Conservation (phyloP, 2,113 vertebrate species). For the Tretioscincus oriximinensis region DNA sequence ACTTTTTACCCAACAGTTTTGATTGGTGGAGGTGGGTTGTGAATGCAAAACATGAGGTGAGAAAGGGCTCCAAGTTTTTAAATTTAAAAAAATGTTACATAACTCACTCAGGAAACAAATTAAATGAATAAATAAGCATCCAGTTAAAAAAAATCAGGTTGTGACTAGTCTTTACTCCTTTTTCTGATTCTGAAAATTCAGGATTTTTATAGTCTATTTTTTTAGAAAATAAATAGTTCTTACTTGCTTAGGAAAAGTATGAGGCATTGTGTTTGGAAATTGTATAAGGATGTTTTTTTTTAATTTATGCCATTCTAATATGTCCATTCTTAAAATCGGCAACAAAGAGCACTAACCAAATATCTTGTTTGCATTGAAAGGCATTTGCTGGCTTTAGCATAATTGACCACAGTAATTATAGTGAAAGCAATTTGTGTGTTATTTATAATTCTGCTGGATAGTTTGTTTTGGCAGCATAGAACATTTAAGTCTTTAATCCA, state of each 20-base stretch:
- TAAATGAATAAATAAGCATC: too few species aligned
- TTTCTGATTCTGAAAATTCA: too few species aligned
- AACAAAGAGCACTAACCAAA: conserved; percentile 50
- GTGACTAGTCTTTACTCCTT: too few species aligned
- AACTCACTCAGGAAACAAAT: too few species aligned
- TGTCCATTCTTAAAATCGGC: conserved; percentile 33
- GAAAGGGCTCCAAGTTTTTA: too few species aligned
- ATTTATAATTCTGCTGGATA: conserved; percentile 60
- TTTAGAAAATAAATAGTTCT: too few species aligned
- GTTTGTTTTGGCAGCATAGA: conserved; percentile 46
- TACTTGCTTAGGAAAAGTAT: neutral
- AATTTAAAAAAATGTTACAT: too few species aligned
- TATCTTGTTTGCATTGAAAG: conserved; percentile 56
- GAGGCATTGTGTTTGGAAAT: neutral
- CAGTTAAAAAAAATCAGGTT: too few species aligned
- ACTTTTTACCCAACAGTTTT: too few species aligned
- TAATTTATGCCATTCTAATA: conserved; percentile 48
- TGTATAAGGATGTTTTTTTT: neutral
- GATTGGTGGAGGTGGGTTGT: too few species aligned
- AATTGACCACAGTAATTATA: conserved; percentile 67
- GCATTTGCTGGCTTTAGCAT: conserved; percentile 66
- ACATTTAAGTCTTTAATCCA: conserved; percentile 68
- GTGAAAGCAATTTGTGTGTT: conserved; percentile 59
- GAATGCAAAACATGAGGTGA: too few species aligned
- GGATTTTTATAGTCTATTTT: too few species aligned